These are phyloP conservation scores for Piprites chloris DNA, from an alignment of 2,113 vertebrate species.

Conservation along the genomic window DNA sequence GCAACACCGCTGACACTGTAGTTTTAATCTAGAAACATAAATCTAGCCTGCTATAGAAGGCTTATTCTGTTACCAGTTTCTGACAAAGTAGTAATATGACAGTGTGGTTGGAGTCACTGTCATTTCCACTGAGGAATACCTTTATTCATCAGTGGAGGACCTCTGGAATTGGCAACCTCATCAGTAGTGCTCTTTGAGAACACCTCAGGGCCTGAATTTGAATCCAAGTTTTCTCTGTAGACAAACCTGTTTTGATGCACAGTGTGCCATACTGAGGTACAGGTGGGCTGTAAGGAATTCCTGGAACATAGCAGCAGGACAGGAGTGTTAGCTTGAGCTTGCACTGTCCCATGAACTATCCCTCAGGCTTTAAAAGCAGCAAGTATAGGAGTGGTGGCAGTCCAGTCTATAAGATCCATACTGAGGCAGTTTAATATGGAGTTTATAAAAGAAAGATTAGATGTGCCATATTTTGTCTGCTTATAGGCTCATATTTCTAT, in stretches of 20 bases:
- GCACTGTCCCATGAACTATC: not conserved
- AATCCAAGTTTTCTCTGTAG: not conserved
- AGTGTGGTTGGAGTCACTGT: not conserved
- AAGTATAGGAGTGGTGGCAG: not conserved
- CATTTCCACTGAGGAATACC: not conserved
- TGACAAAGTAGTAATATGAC: not conserved
- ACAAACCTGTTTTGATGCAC: not conserved
- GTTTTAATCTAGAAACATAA: not conserved
- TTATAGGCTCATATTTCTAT: not conserved
- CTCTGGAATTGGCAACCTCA: not conserved
- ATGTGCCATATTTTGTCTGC: not conserved
- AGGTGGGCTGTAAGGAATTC: not conserved
- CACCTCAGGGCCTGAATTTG: not conserved
- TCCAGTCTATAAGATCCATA: rapidly evolving
- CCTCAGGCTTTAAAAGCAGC: not conserved
- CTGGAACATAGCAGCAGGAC: not conserved
- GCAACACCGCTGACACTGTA: not conserved
- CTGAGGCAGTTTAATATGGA: not conserved
- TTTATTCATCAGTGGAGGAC: not conserved
- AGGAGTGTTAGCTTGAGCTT: not conserved
- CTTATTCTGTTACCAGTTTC: not conserved
- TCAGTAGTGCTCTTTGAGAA: not conserved
- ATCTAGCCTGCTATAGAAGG: not conserved
- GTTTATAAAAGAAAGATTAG: not conserved
- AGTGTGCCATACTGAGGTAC: not conserved